Conservation (phyloP, 92 coral and sea anemone genomes). For the Siderastrea siderea region DNA sequence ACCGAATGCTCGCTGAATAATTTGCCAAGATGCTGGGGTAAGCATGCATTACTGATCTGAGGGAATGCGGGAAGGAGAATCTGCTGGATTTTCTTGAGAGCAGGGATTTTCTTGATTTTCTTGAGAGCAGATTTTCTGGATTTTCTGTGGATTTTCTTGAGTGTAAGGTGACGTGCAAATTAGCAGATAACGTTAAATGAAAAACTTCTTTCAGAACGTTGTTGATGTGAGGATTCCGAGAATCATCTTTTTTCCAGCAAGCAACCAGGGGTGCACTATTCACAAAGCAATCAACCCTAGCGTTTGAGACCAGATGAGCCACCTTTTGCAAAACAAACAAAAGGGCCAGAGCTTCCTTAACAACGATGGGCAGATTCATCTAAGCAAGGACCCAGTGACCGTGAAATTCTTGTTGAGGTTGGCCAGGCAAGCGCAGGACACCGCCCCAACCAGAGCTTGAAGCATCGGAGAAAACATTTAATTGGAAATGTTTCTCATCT, state of each 20-base stretch:
- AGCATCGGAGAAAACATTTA: slow-evolving; percentile 29
- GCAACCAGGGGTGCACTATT: slow-evolving; percentile 8
- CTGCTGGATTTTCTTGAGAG: slow-evolving; percentile 27
- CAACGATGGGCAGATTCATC: slow-evolving; percentile 6
- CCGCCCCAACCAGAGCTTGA: slow-evolving; percentile 50
- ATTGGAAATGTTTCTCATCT: slow-evolving; percentile 21
- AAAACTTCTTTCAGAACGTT: slow-evolving; percentile 11
- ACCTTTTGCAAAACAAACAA: neutral
- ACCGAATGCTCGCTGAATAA: neutral
- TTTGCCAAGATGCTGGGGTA: neutral
- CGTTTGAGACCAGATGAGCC: neutral
- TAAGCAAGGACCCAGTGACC: slow-evolving; percentile 41
- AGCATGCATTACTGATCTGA: neutral
- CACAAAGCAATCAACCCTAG: neutral
- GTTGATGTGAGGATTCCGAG: slow-evolving; percentile 9
- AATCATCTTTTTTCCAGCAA: slow-evolving; percentile 18
- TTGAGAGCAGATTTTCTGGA: slow-evolving; percentile 4
- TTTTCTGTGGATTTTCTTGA: neutral
- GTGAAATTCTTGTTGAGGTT: neutral
- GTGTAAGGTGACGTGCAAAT: neutral
- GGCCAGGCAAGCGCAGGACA: neutral
- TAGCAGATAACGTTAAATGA: slow-evolving; percentile 13
- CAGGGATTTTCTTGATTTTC: neutral
- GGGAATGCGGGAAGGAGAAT: neutral
- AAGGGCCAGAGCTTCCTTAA: slow-evolving; percentile 44